A percentile compares a stretch with the other conserved stretches of the same genome.
Conservation (phyloP, 2,113 vertebrate species). For the Garra rufa region DNA sequence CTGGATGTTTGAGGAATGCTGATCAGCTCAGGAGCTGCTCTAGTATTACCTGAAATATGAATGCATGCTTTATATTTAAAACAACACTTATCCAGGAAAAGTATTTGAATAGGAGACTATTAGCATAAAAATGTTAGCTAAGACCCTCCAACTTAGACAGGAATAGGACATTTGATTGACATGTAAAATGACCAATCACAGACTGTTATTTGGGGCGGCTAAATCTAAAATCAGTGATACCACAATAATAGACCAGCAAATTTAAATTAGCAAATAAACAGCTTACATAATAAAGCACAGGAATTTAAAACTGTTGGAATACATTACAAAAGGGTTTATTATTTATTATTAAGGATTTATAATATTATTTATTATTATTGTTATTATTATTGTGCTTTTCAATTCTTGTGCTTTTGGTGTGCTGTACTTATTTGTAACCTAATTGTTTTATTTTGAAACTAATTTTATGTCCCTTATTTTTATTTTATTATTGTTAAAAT, state of each 20-base stretch:
- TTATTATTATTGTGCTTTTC: too few species aligned
- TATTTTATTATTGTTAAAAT: not conserved
- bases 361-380: too few species aligned
- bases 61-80: not conserved
- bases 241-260: not conserved
- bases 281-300: too few species aligned
- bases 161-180: not conserved
- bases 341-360: too few species aligned
- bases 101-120: not conserved
- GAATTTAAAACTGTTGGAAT: too few species aligned
- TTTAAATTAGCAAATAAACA: too few species aligned
- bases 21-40: not conserved
- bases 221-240: not conserved
- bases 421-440: too few species aligned
- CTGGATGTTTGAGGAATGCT: conserved; percentile 1
- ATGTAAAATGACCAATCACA: not conserved
- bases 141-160: not conserved
- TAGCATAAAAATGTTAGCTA: not conserved
- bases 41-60: not conserved
- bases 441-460: too few species aligned
- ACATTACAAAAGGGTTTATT: too few species aligned
- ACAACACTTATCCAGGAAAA: not conserved
- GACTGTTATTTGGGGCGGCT: not conserved
- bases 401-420: too few species aligned
- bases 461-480: not conserved